Base-by-base conservation (phyloP, 2,888 invertebrate genomes). In the Drosophila peninsularis region DNA sequence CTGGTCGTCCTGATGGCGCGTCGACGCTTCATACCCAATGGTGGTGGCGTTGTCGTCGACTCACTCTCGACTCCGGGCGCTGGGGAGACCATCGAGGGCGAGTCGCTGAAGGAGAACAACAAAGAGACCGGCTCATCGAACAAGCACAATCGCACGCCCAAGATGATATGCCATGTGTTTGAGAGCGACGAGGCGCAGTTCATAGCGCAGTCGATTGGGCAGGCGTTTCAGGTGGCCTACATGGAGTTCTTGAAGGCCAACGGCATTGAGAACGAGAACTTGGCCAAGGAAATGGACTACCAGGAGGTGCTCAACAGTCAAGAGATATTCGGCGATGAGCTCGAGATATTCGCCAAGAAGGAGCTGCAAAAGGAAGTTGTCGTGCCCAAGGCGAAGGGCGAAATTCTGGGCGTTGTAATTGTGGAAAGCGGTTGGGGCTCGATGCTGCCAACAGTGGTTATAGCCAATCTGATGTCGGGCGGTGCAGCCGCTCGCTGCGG, bases 391-490 rank as follows among this genome's bases (percentile, higher is more conserved):
- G 95, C 97, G 42, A 99, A 99, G 92, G 98, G 99, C 30, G 99
- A 99, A 93, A 98, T 98, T 75, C 94, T 99, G 42, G 99, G 99
- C 17, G 98, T 99, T 75, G 99, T 99, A 55, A 98, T 99, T 85
- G 99, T 99, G 69, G 99, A 99, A 93, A 99, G 99, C 0, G 99
- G 99, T 39, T 99, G 99, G 99, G 99, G 99, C 30, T 99, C 98
- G 27, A 99, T 99, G 99, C 94, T 99, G 83, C 99, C 99, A n/a
- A 99, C 99, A 0, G 99, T 99, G 53, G 99, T 99, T 53, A 98
- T 99, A 88, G 99, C 99, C 56, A 99, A 99, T 93, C 94, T 99
- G 82, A 97, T 98, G 81, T 98, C 99, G 11, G 95, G 96, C 4
- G 99, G 99, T 1, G 99, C 99, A 2, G 99, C 99, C 9, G 99